A percentile compares a stretch with the other conserved stretches of the same genome.
Conservation (phyloP, 2,797 vertebrate species). For the Phataginus tetradactyla region DNA sequence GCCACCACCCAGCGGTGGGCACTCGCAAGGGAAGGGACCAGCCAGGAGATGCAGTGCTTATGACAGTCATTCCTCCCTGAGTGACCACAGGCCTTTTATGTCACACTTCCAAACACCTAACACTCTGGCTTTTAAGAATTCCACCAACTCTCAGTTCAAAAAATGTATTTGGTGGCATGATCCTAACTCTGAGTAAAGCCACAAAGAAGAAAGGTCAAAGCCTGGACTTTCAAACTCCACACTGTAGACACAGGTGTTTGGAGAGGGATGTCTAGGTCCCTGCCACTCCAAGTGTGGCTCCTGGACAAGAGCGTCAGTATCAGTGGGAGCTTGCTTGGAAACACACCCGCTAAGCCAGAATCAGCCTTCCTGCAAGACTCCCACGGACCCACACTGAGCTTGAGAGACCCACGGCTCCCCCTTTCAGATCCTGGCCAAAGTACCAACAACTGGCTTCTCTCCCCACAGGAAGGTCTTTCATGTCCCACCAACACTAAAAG, state of each 20-base stretch:
- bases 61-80: background rate
- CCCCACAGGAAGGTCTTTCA: background rate
- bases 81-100: background rate
- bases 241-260: background rate
- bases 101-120: background rate
- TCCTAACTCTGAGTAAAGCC: background rate
- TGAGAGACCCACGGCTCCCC: background rate
- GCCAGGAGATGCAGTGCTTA: background rate
- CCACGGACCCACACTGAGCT: background rate
- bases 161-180: background rate
- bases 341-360: background rate
- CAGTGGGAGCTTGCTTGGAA: background rate
- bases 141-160: background rate
- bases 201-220: background rate
- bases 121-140: background rate
- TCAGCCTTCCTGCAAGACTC: background rate
- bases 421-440: background rate
- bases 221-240: background rate
- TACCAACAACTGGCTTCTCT: background rate
- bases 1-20: background rate
- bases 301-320: background rate
- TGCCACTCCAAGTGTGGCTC: background rate
- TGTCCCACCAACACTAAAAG: background rate
- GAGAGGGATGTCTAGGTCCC: background rate
- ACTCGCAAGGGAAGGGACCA: background rate